Evolutionary conservation across 92 coral and sea anemone genomes (phyloP).

Genomic region (Blastomussa wellsi): DNA sequence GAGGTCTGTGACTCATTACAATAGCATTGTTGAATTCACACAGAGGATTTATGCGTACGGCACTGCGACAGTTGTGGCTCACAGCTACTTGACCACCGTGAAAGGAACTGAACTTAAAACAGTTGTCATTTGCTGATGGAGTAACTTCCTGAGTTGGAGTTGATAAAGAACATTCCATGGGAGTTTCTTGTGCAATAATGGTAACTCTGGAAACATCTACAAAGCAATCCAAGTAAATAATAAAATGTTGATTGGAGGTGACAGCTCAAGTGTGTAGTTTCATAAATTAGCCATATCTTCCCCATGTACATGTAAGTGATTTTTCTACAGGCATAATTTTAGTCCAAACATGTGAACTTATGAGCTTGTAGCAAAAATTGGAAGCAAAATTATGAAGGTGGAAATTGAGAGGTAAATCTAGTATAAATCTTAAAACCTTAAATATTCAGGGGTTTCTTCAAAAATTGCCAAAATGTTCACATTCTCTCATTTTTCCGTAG

Average conservation of each 20-base stretch:
- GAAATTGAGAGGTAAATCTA: no score
- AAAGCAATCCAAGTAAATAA: not conserved
- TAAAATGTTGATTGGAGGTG: not conserved
- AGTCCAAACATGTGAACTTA: no score
- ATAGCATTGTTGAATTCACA: slow-evolving; percentile 96
- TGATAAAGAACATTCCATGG: not conserved
- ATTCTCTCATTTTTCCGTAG: no score
- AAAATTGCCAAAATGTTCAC: no score
- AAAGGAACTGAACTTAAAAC: slow-evolving; percentile 72
- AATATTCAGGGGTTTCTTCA: no score
- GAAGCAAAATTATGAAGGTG: no score
- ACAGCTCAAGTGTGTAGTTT: no score
- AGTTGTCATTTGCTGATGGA: slow-evolving; percentile 69
- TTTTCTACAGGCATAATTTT: no score
- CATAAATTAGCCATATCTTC: no score
- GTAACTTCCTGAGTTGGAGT: slow-evolving; percentile 21
- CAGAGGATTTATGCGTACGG: slow-evolving; percentile 85
- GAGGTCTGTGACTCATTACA: slow-evolving; percentile 89
- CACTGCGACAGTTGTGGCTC: slow-evolving; percentile 82
- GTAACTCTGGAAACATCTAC: slow-evolving; percentile 3
- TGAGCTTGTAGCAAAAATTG: no score
- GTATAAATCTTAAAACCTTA: no score
- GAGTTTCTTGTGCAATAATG: slow-evolving; percentile 15
- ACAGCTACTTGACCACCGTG: slow-evolving; percentile 93
- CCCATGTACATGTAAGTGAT: no score